Base-by-base conservation (phyloP, 2,888 invertebrate genomes). In the Trichacis sp. region DNA sequence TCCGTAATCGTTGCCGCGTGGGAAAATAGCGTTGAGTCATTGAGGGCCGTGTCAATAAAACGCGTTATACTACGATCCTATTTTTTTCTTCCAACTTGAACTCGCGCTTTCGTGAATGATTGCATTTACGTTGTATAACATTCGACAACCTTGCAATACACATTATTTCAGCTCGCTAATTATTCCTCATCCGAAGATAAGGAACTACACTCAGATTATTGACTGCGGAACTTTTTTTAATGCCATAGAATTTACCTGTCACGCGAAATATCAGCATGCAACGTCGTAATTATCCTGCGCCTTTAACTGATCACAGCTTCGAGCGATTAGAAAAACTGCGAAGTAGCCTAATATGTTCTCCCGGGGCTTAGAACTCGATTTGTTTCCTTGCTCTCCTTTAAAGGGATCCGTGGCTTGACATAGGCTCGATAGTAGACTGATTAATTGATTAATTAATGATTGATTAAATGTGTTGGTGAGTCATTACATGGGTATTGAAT, bases 11-110 rank as follows among this genome's bases (percentile, higher is more conserved):
- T 15, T 9, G 43, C 49, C 11, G 19, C 47, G 47, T 57, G 56
- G 42, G 56, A 57, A 49, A n/a, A n/a, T 11, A 42, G 6, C 5
- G 42, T 57, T 49, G 42, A 42, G 43, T 57, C 49, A 57, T 54
- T 11, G 43, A 19, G 18, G 9, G 43, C 17, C 17, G 43, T 8
- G 43, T 43, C 43, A 5, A 36, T 14, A 17, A 46, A 14, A 18
- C 43, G 19, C 20, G 11, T 3, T 30, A 43, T 14, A 9, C 2
- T 24, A 20, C 17, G 29, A 43, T 20, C 18, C 24, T 30, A 46
- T 53, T 12, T 14, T 2, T 47, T 15, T 11, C 18, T 9, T 17
- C 14, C 6, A 3, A 3, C 43, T n/a, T 19, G 8, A 19, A 43
- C 8, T 19, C 43, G 9, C 8, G 19, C 43, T 43, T 43, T 43